Evolutionary conservation across 2,797 vertebrate species (phyloP), one percentile per base, ranked within the genome.

Genomic region (Melanotaenia parkinsoni): DNA sequence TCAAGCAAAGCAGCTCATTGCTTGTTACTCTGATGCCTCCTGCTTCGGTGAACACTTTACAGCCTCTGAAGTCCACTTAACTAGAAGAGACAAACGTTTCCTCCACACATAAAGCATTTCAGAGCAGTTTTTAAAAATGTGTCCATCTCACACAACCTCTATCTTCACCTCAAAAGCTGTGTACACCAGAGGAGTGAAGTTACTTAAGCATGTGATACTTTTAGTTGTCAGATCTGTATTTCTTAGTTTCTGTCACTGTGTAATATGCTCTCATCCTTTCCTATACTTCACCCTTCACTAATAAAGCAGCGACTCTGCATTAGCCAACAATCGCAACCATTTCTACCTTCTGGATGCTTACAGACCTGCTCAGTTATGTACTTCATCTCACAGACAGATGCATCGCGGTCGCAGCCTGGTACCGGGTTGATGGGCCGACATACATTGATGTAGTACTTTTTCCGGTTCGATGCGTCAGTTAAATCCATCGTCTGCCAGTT

Each of bases 381-480:
- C 10, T 93, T 89, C 92, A 95, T 95, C 93, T 98, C 94, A 61
- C 98, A 99, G 56, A 94, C 94, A 0, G 97, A 95, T 0, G 98
- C 94, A 0, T 90, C 89, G 0, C 93, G 95, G 79, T 97, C 96
- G 0, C 98, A 99, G 72, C 96, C 97, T 0, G 72, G 76, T 5
- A 98, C 94, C 0, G 95, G 87, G 35, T 88, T 93, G 80, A 99
- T 85, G 0, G 97, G 96, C 3, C 95, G 96, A 51, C 98, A 99
- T 26, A 99, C 83, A 0, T 98, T 99, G 82, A 99, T 95, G 91
- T 98, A 97, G 83, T 98, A 99, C 78, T 95, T 96, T 79, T 69
- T 96, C 0, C 14, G 70, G 70, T 1, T 74, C 0, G 0, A 30
- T 0, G 72, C 74, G 38, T 93, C 86, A 0, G 92, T 85, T 6